Base-by-base conservation (phyloP, 2,113 vertebrate genomes). In the Anolis carolinensis region DNA sequence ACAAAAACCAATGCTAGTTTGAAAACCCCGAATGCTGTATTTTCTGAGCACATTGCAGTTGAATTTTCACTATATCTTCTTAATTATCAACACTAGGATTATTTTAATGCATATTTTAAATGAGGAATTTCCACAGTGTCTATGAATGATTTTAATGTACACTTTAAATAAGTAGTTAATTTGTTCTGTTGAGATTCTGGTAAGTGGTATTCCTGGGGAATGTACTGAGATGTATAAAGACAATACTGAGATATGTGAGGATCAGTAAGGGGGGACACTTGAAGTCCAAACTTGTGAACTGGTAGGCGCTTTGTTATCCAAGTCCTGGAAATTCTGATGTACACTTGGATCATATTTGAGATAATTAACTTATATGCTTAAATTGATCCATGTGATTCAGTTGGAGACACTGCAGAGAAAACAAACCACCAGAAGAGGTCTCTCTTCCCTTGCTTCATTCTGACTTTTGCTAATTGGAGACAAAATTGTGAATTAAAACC, bases 371-470 rank as follows among this genome's bases (percentile, higher is more conserved):
- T 76, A 63, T 2, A 14, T 89, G 76, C 76, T 44, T 8, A 1
- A 0, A 1, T 48, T 71, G 1, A 71, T 7, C 73, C 88, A 5
- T 70, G 20, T 68, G 79, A 73, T 55, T 62, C 71, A 50, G 34
- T 23, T 87, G 90, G 71, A 79, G 1, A 39, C 65, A 84, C 67
- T 95, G 94, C 93, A 79, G 67, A 63, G 65, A 89, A 81, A 79
- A 1, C 2, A 62, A n/a, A 79, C 55, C 67, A 21, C 95, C 94
- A 7, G 94, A 92, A 96, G 95, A 84, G 94, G 96, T 91, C 95
- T 92, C 96, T 88, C 88, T 93, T 90, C 68, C 67, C 95, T 95
- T 92, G 34, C 85, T 62, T 89, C 86, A 67, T 76, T 70, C 55
- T 74, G 25, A 21, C 62, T 74, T 1, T 10, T 36, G 63, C 7